Percentiles rank a stretch among this genome's conserved stretches.
These are phyloP conservation scores for Liasis olivaceus DNA, from an alignment of 2,797 vertebrate species.

Conservation along the genomic window DNA sequence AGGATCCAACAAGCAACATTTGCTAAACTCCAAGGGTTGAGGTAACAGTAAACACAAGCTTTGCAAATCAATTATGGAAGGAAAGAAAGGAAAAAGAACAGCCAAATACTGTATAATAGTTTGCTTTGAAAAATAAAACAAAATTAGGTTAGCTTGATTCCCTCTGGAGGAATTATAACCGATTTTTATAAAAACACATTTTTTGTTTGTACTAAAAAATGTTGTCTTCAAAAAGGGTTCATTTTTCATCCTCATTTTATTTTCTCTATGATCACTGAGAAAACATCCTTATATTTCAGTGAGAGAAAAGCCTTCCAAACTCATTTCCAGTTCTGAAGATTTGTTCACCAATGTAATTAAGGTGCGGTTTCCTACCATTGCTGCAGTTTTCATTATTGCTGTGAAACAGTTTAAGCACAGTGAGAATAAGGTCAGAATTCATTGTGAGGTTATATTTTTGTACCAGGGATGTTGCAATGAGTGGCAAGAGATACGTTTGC, in stretches of 20 bases:
- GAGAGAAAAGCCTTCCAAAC: not conserved
- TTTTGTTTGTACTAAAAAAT: not conserved
- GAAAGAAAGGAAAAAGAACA: not conserved
- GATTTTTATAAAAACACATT: not conserved
- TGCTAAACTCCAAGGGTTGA: not conserved
- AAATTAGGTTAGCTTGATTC: conserved; percentile 6
- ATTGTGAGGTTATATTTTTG: not conserved
- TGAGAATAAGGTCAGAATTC: not conserved
- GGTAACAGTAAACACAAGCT: not conserved
- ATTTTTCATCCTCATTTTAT: not conserved
- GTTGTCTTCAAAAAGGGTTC: not conserved
- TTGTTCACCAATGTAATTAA: not conserved
- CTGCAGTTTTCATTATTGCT: conserved; percentile 6
- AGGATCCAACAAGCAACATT: not conserved
- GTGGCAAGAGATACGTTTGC: not conserved
- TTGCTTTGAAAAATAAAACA: conserved; percentile 1
- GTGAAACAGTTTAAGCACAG: not conserved
- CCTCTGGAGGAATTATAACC: not conserved
- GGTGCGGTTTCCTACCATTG: not conserved
- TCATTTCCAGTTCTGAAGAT: not conserved
- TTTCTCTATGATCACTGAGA: not conserved
- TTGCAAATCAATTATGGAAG: not conserved
- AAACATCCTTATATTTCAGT: not conserved
- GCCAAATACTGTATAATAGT: not conserved
- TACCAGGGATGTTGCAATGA: not conserved